A percentile compares a stretch with the other conserved stretches of the same genome.
These are phyloP conservation scores for Microcebus murinus DNA, from an alignment of 2,113 vertebrate species.

Conservation along the genomic window DNA sequence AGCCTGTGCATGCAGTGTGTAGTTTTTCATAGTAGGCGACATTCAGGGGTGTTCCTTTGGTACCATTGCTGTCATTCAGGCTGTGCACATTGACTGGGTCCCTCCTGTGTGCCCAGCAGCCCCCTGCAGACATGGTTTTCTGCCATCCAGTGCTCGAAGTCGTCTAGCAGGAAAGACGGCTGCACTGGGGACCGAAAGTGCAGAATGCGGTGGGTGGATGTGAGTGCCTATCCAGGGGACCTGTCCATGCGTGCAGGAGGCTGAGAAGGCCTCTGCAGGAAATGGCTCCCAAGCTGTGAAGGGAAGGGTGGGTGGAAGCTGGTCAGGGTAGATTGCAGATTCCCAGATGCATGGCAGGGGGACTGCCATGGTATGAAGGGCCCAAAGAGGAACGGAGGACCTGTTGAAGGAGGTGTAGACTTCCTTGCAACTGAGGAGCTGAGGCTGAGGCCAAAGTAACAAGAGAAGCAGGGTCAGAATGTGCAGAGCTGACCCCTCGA, in stretches of 20 bases:
- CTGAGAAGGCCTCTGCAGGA: not conserved
- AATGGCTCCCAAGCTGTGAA: no score
- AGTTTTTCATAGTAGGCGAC: not conserved
- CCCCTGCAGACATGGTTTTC: not conserved
- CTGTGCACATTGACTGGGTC: not conserved
- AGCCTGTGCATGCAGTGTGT: not conserved
- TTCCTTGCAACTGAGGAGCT: no score
- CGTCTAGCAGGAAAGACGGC: not conserved
- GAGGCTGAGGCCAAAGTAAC: not conserved
- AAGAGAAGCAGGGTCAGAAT: not conserved
- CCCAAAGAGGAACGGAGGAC: not conserved
- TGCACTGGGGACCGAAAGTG: not conserved
- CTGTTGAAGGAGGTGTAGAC: not conserved
- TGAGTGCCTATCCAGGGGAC: not conserved
- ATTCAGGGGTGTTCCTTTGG: not conserved
- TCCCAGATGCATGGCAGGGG: not conserved
- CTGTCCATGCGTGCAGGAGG: not conserved
- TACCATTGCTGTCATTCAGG: not conserved
- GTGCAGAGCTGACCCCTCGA: not conserved
- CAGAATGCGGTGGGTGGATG: not conserved
- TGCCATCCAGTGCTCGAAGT: not conserved
- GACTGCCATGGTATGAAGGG: not conserved
- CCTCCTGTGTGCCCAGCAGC: not conserved
- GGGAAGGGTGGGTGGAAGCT: not conserved
- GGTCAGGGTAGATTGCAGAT: not conserved